These are phyloP conservation scores for Planiliza haematocheilus DNA, from an alignment of 2,113 vertebrate species.

Conservation along the genomic window DNA sequence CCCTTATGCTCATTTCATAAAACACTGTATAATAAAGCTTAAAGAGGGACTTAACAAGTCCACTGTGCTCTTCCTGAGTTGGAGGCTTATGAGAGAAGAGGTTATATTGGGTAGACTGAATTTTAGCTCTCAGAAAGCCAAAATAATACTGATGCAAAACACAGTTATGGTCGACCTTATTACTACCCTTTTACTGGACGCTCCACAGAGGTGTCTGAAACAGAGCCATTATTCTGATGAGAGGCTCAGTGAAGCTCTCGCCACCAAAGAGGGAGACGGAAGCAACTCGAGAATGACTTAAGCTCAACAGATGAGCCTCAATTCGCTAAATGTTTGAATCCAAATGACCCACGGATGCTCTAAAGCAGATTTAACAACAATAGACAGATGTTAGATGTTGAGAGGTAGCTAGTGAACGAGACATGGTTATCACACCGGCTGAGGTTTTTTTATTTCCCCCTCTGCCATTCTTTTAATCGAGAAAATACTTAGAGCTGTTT, in stretches of 20 bases:
- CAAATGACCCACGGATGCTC: constrained; percentile 78
- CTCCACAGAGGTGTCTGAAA: constrained; percentile 25
- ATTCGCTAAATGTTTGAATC: constrained; percentile 76
- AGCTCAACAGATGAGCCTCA: constrained; percentile 77
- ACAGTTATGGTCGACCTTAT: not conserved
- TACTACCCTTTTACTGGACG: constrained; percentile 11
- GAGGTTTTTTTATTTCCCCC: not conserved
- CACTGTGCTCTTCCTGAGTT: constrained; percentile 28
- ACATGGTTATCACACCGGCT: constrained; percentile 63
- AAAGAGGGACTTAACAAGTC: constrained; percentile 51
- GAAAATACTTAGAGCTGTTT: constrained; percentile 73
- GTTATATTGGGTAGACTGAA: constrained; percentile 6
- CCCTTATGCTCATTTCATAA: constrained; percentile 79
- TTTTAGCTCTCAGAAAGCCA: constrained; percentile 12
- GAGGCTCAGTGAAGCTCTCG: constrained; percentile 10
- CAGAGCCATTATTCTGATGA: constrained; percentile 50
- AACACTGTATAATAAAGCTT: constrained; percentile 69
- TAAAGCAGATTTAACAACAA: constrained; percentile 82
- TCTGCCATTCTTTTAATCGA: constrained; percentile 68
- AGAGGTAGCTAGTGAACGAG: constrained; percentile 41
- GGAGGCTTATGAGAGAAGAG: constrained; percentile 19
- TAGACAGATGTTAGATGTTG: constrained; percentile 79
- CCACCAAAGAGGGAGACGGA: constrained; percentile 29
- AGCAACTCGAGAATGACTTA: constrained; percentile 59
- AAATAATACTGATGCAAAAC: not conserved